Conservation (phyloP, 2,888 invertebrate species). For the Macrosiphum euphorbiae region DNA sequence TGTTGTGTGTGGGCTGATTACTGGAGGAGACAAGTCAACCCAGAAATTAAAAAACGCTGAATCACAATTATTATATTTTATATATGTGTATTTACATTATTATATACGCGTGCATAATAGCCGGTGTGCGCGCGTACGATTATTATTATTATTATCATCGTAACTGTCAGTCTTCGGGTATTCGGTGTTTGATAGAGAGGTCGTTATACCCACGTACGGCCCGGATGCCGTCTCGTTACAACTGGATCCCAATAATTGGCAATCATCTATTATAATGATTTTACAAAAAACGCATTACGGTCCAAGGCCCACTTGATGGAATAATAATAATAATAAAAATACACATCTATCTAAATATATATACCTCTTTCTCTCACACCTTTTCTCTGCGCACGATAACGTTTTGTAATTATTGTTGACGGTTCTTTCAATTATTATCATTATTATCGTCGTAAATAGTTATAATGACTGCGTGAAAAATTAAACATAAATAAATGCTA, state of each 20-base stretch:
- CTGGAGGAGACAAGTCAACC: constrained; percentile 57
- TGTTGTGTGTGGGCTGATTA: constrained; percentile 65
- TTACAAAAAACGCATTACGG: constrained; percentile 55
- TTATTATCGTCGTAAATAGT: constrained; percentile 35
- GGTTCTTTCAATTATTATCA: constrained; percentile 39
- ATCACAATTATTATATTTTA: constrained; percentile 61
- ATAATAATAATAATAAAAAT: constrained; percentile 49
- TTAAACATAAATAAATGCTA: not conserved
- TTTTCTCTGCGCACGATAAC: constrained; percentile 17
- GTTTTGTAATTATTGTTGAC: constrained; percentile 53
- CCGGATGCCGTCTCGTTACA: constrained; percentile 64
- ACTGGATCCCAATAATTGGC: constrained; percentile 64
- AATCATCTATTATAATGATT: constrained; percentile 64
- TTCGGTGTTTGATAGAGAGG: constrained; percentile 62
- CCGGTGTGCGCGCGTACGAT: constrained; percentile 23
- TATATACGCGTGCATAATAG: constrained; percentile 19
- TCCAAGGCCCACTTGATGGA: constrained; percentile 47
- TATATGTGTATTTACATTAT: constrained; percentile 42
- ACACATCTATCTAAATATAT: constrained; percentile 35
- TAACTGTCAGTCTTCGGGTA: constrained; percentile 59
- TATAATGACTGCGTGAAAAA: constrained; percentile 44
- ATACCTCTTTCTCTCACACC: constrained; percentile 42
- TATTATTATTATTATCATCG: constrained; percentile 54
- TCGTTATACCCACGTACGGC: constrained; percentile 47
- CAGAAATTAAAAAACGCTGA: constrained; percentile 64